phyloP scores from a whole-genome alignment of 2,888 invertebrate species.

The Tetranychus piercei region DNA sequence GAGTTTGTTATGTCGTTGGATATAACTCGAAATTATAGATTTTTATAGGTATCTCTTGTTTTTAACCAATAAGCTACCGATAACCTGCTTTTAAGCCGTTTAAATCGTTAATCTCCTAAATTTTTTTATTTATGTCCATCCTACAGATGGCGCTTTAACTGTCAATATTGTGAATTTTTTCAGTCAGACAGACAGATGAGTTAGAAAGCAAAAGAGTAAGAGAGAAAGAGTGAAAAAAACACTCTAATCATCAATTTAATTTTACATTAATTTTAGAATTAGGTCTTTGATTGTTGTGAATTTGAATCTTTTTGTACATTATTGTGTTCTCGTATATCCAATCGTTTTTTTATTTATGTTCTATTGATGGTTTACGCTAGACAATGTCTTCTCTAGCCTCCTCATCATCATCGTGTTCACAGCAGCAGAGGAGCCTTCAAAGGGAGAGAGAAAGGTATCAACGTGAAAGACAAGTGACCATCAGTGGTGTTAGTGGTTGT shows the following conservation, averaged over 20 bases:
- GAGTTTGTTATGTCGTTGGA: too few species aligned
- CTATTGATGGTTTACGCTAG: background rate
- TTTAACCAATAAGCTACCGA: too few species aligned
- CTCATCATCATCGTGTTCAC: conserved; percentile 14
- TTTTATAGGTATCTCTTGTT: too few species aligned
- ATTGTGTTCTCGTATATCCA: background rate
- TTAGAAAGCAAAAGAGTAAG: background rate
- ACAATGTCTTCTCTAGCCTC: conserved; percentile 4
- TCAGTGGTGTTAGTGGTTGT: background rate
- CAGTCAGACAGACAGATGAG: background rate
- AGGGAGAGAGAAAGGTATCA: conserved; percentile 19
- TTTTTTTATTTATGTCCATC: too few species aligned
- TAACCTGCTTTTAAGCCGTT: too few species aligned
- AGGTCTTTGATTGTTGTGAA: background rate
- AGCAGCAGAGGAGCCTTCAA: conserved; percentile 12
- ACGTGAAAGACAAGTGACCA: conserved; percentile 14
- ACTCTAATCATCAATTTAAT: background rate
- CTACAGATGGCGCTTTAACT: too few species aligned
- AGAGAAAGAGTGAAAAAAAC: background rate
- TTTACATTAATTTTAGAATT: background rate
- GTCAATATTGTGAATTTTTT: too few species aligned
- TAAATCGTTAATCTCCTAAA: too few species aligned
- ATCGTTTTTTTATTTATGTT: background rate
- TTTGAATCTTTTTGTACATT: background rate
- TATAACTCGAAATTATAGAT: too few species aligned